These are phyloP conservation scores for Troglohyphantes excavatus DNA, from an alignment of 2,888 invertebrate species.

Conservation along the genomic window DNA sequence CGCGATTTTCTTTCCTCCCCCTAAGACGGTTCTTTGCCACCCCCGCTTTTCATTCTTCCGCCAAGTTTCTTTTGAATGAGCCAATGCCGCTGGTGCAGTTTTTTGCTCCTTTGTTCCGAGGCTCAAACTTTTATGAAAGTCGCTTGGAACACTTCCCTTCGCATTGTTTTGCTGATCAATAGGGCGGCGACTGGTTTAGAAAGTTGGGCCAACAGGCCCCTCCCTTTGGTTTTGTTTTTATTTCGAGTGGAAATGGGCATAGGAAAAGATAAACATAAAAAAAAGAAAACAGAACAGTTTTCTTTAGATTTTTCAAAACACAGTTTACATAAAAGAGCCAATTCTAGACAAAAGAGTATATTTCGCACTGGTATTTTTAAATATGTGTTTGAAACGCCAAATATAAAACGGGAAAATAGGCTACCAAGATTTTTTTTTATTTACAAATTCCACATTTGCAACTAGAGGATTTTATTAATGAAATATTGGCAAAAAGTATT, in stretches of 20 bases:
- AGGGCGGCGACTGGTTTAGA: slow-evolving; percentile 25
- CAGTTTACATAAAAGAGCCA: no score
- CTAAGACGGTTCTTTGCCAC: slow-evolving; percentile 26
- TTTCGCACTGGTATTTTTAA: no score
- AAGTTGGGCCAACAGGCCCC: slow-evolving; percentile 26
- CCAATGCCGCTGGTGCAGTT: slow-evolving; percentile 21
- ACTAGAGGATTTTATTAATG: no score
- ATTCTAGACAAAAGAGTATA: no score
- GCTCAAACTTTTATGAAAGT: slow-evolving; percentile 18
- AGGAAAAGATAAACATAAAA: neutral
- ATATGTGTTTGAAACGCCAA: no score
- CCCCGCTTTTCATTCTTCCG: slow-evolving; percentile 13
- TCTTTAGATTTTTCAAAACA: no score
- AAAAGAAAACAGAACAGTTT: no score
- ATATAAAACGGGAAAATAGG: no score
- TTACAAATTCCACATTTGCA: no score
- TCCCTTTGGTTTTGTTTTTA: neutral
- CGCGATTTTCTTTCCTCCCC: slow-evolving; percentile 52
- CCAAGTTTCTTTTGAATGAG: slow-evolving; percentile 59
- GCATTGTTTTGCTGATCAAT: slow-evolving; percentile 49
- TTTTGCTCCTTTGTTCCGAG: slow-evolving; percentile 23
- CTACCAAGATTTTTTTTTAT: no score
- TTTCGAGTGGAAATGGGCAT: neutral
- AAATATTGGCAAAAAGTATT: no score
- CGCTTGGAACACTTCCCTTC: slow-evolving; percentile 12